These are phyloP conservation scores for Alentia gelatinosa DNA, from an alignment of 2,888 invertebrate species.

Conservation along the genomic window DNA sequence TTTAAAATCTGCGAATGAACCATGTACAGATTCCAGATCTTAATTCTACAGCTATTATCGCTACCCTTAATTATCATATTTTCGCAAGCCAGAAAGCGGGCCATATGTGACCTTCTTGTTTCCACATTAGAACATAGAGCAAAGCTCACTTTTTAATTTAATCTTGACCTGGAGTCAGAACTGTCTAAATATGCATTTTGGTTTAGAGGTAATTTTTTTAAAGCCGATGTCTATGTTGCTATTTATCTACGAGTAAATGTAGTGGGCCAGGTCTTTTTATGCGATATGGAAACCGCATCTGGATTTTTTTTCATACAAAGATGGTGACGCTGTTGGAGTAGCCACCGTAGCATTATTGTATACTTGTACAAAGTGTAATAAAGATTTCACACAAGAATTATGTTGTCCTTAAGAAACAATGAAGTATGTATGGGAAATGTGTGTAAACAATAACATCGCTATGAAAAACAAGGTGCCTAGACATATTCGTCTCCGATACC, in stretches of 20 bases:
- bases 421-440: no score
- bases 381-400: conserved; percentile 51
- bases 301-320: not conserved
- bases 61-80: no score
- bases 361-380: conserved; percentile 59
- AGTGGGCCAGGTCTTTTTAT: not conserved
- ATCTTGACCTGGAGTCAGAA: not conserved
- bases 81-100: no score
- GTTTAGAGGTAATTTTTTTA: not conserved
- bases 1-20: not conserved
- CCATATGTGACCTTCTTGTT: no score
- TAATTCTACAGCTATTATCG: not conserved
- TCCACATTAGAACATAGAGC: not conserved
- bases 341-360: conserved; percentile 50
- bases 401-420: no score
- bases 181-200: not conserved
- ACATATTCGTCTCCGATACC: no score
- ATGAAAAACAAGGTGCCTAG: no score
- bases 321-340: conserved; percentile 45
- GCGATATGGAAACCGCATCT: not conserved
- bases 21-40: not conserved
- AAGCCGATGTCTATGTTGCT: not conserved
- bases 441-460: no score
- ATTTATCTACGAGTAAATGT: not conserved
- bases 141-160: not conserved